Evolutionary conservation across 2,113 vertebrate species (phyloP), one percentile per base, ranked within the genome.

Genomic region (Micromys minutus): DNA sequence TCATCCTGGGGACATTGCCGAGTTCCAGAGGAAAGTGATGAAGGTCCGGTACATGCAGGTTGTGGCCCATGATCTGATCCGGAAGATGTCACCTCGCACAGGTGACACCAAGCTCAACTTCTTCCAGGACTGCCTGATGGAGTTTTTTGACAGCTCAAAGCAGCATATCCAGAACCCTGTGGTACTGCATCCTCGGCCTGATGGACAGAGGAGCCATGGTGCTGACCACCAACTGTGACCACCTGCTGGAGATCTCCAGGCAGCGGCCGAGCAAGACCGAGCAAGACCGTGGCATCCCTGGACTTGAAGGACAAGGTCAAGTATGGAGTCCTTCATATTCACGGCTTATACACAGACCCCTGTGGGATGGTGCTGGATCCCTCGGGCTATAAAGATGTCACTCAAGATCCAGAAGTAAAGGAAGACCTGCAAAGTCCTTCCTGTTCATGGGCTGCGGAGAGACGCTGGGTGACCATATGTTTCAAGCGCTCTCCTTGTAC

Each of bases 71-170:
- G 98, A 99, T 65, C 96, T 98, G 71, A 98, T 98, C 97, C 97
- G 98, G 91, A 98, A 98, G 95, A 98, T 98, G 98, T 98, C 98
- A 3, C 98, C 98, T 5, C 98, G 97, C 2, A 98, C 98, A 0
- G 98, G 98, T 0, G 98, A 98, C 94, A 97, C 93, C 1, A 99
- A 98, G 93, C 98, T 98, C 84, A 98, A 69, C 97, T 98, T 98
- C 97, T 98, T 98, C 98, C 98, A 98, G 96, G 98, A 98, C 57
- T 99, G 98, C 92, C 90, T 98, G 31, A 98, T 98, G 98, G 98
- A 98, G 81, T 91, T 98, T 2, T 99, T 98, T 12, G 98, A 98
- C 92, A 97, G 72, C 81, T 95, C 98, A 91, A 98, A 98, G n/a
- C 98, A 95, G 9, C 98, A 98, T 87, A 98, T 98, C 96, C 98